phyloP scores from a whole-genome alignment of 2,113 vertebrate genomes.

The Limanda limanda region DNA sequence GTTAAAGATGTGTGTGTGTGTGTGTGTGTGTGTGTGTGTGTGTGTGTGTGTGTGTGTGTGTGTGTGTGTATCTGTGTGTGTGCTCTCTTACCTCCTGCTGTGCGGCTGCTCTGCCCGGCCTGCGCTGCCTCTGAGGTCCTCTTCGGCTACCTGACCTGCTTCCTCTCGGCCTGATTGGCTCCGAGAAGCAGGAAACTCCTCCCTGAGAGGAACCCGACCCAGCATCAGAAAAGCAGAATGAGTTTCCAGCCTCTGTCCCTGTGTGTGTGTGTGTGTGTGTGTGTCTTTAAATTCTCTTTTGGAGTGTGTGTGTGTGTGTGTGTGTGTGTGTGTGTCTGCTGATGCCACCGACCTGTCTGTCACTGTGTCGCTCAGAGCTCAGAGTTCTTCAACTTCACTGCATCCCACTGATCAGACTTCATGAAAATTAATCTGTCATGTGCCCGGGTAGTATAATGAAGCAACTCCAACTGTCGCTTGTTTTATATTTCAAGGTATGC shows the following conservation, averaged over 20 bases:
- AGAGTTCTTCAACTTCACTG: not conserved
- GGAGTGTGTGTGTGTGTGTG: not conserved
- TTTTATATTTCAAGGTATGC: conserved; percentile 53
- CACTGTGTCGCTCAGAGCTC: not conserved
- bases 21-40: conserved; percentile 30
- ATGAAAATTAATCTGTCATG: conserved; percentile 1
- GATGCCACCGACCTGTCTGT: conserved; percentile 17
- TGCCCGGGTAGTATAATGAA: conserved; percentile 54
- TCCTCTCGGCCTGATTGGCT: conserved; percentile 71
- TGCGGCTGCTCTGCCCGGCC: conserved; percentile 69
- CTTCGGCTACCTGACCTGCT: conserved; percentile 77
- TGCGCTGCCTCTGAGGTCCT: conserved; percentile 73
- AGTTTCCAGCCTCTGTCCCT: conserved; percentile 29
- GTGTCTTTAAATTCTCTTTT: not conserved
- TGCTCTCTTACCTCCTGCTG: conserved; percentile 73
- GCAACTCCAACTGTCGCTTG: conserved; percentile 11
- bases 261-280: conserved; percentile 1
- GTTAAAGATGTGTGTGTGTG: conserved; percentile 58
- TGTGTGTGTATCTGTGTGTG: conserved; percentile 36
- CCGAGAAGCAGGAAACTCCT: conserved; percentile 54
- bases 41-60: conserved; percentile 40
- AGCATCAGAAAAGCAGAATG: conserved; percentile 51
- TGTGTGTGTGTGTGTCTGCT: not conserved
- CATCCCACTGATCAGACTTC: not conserved
- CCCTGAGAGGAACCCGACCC: conserved; percentile 60